Base-by-base conservation (phyloP, 2,797 vertebrate species). In the Rhadinocentrus ornatus region DNA sequence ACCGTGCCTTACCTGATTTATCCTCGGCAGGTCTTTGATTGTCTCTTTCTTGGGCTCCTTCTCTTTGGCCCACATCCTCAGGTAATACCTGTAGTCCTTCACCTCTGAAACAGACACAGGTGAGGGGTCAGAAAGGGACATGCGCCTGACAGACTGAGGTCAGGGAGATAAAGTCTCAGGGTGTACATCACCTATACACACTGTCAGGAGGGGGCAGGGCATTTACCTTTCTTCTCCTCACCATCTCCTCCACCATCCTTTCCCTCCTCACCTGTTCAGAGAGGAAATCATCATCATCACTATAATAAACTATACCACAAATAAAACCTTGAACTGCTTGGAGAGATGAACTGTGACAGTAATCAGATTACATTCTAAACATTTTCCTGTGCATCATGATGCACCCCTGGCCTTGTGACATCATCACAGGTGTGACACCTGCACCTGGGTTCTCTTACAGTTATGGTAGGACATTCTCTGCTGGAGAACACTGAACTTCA, bases 51-150 rank as follows among this genome's bases (percentile, higher is more conserved):
- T 96, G 39, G 91, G 91, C 71, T 99, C 96, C 71, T 96, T 96
- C 82, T 99, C 97, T 75, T 94, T 96, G 72, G 97, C 97, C 97
- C 97, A 99, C 92, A 97, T 95, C 74, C 95, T 95, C 83, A 99
- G 92, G 88, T 99, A 98, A 85, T 98, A 98, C 70, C 93, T 96
- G 52, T 97, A 99, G 89, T 99, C 97, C n/a, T 96, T 96, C 35
- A 96, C 92, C 81, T 97, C 97, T 97, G 89, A 31, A 90, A 90
- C 20, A 44, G 27, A 37, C n/a, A 56, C 10, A 46, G 37, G 50
- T 76, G 6, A 60, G 37, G 22, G 44, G 22, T 32, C 22, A 62
- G 27, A 27, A n/a, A 22, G 20, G 5, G 34, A 20, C 3, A 6
- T 37, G 35, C 35, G 15, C 35, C 35, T 37, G 35, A 15, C 35